Evolutionary conservation across 2,888 invertebrate genomes (phyloP).

Genomic region (Harpagoxenus sublaevis): DNA sequence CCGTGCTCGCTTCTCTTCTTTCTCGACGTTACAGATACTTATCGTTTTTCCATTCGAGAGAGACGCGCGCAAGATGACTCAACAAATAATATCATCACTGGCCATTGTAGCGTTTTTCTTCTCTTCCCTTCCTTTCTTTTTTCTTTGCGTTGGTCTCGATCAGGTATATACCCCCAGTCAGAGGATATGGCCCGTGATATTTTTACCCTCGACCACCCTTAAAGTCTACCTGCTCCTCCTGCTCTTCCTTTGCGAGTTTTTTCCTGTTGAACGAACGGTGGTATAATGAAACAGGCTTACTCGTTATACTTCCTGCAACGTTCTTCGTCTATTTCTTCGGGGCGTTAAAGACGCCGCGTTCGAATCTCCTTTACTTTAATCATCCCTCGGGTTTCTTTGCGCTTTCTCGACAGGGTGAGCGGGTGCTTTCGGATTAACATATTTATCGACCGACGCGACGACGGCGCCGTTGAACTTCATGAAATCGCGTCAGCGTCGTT

Average conservation of each 20-base stretch:
- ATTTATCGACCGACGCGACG: slow-evolving; percentile 42
- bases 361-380: slow-evolving; percentile 42
- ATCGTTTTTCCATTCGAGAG: slow-evolving; percentile 11
- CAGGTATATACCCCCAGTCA: slow-evolving; percentile 41
- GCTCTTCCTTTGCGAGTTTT: slow-evolving; percentile 18
- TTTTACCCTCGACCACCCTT: slow-evolving; percentile 33
- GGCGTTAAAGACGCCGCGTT: slow-evolving; percentile 23
- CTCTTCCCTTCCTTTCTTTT: background rate
- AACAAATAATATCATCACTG: slow-evolving; percentile 53
- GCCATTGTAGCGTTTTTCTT: slow-evolving; percentile 45
- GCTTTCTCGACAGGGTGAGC: slow-evolving; percentile 7
- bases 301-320: slow-evolving; percentile 13
- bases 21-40: background rate
- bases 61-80: slow-evolving; percentile 37
- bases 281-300: slow-evolving; percentile 50
- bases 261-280: slow-evolving; percentile 15
- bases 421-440: slow-evolving; percentile 43
- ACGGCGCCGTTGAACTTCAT: slow-evolving; percentile 39
- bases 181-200: slow-evolving; percentile 36
- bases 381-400: slow-evolving; percentile 45
- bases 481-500: slow-evolving; percentile 23
- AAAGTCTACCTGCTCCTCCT: slow-evolving; percentile 9
- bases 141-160: background rate
- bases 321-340: background rate
- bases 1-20: background rate